Evolutionary conservation across 1,140 invertebrate species (phyloP), one percentile per base, ranked within the genome.

Genomic region (Araneus ventricosus): DNA sequence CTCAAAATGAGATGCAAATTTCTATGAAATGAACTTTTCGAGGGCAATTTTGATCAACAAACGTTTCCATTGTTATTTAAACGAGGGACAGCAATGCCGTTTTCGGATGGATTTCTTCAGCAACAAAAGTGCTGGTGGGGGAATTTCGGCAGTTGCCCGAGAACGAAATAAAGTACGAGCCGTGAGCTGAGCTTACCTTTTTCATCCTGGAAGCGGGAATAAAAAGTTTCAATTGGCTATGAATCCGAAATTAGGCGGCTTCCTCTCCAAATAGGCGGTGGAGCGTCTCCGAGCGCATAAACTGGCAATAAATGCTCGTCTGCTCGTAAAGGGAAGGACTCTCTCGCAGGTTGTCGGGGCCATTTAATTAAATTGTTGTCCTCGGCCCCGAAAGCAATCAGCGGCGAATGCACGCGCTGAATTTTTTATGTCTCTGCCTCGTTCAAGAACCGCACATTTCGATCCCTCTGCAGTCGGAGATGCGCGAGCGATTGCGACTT

Each of bases 361-460:
- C 17, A 34, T 75, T 75, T 75, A 75, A 75, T 75, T 75, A 75
- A 75, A 75, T 75, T 37, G 70, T 30, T 34, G 70, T 75, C 70
- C 70, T 34, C 70, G 30, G 27, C 24, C 27, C n/a, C 24, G 63
- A 67, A 67, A 67, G 63, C 63, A 67, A 67, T 67, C 63, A 75
- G 70, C 30, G 3, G 30, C 3, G 30, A 30, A 75, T 75, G 30
- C 14, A 34, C 7, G n/a, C 24, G 3, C n/a, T 75, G 27, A 34
- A 34, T 34, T 34, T 75, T 4, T 34, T 20, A 20, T 75, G 10
- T 27, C 70, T 75, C 14, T 52, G 10, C 17, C 10, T 30, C 20
- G 2, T 75, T 10, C 10, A 34, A 75, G 30, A 6, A 63, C 20
- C 17, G 7, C 17, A 37, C 70, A 10, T 34, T 34, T 14, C 27